Conservation (phyloP, 2,113 vertebrate genomes). For the Ploceus nigricollis region DNA sequence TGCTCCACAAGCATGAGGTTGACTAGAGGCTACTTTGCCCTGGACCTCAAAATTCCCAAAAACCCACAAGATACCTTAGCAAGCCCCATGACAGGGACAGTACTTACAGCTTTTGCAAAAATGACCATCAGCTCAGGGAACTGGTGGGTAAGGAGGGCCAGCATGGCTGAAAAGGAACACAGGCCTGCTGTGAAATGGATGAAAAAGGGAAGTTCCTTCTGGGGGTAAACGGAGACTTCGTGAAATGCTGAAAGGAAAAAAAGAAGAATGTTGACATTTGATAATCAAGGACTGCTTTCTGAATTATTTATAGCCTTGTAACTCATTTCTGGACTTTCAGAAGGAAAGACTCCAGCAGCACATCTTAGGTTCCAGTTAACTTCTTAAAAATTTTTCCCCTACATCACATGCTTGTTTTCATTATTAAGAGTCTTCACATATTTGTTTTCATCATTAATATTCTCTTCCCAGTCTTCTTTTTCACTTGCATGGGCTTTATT, state of each 20-base stretch:
- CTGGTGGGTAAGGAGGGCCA: slow-evolving; percentile 97
- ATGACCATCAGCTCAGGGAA: slow-evolving; percentile 97
- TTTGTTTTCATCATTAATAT: not conserved
- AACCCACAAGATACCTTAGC: not conserved
- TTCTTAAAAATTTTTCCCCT: not conserved
- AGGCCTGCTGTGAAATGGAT: slow-evolving; percentile 98
- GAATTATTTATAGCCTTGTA: not conserved
- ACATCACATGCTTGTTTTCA: not conserved
- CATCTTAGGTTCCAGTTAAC: not conserved
- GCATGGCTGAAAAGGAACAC: slow-evolving; percentile 96
- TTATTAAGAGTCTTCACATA: not conserved
- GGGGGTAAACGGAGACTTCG: slow-evolving; percentile 97
- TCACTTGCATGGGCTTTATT: not conserved
- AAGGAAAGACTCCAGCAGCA: not conserved
- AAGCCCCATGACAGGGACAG: slow-evolving; percentile 9
- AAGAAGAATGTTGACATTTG: not conserved
- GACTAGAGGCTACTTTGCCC: not conserved
- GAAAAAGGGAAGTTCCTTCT: slow-evolving; percentile 99
- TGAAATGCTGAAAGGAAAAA: slow-evolving; percentile 86
- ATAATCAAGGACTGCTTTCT: not conserved
- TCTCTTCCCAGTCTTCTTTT: not conserved
- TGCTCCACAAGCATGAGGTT: not conserved
- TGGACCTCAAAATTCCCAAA: not conserved
- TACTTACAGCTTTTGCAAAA: slow-evolving; percentile 94
- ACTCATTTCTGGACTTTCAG: not conserved